These are phyloP conservation scores for Campylomormyrus numenius DNA, from an alignment of 2,113 vertebrate genomes.

Conservation along the genomic window DNA sequence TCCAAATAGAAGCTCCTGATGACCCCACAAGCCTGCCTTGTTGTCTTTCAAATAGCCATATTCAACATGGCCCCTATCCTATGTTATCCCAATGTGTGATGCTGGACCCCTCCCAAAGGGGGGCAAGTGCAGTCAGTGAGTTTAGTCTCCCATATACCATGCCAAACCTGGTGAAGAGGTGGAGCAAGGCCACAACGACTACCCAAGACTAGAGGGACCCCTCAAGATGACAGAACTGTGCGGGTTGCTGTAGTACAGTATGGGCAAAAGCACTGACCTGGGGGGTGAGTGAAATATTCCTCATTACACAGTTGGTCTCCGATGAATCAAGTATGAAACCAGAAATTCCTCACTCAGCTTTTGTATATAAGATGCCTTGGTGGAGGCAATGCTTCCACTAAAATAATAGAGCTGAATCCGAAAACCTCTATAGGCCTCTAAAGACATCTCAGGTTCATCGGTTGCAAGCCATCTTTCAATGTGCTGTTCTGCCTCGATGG, in stretches of 20 bases:
- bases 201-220: neutral
- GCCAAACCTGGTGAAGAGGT: neutral
- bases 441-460: constrained; percentile 23
- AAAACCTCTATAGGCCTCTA: neutral
- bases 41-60: neutral
- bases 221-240: neutral
- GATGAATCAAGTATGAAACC: neutral
- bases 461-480: constrained; percentile 33
- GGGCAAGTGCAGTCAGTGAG: neutral
- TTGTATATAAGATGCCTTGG: neutral
- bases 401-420: neutral
- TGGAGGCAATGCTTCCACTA: constrained; percentile 24
- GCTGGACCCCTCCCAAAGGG: neutral
- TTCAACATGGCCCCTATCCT: neutral
- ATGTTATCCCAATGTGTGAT: neutral
- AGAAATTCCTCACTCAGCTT: neutral
- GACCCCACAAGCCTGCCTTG: neutral
- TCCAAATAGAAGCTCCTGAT: neutral
- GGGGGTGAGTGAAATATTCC: neutral
- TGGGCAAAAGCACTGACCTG: neutral
- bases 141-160: neutral
- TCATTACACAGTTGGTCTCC: neutral
- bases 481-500: constrained; percentile 18
- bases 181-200: neutral
- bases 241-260: neutral